Conservation (phyloP, 2,113 vertebrate genomes). For the Garra rufa region DNA sequence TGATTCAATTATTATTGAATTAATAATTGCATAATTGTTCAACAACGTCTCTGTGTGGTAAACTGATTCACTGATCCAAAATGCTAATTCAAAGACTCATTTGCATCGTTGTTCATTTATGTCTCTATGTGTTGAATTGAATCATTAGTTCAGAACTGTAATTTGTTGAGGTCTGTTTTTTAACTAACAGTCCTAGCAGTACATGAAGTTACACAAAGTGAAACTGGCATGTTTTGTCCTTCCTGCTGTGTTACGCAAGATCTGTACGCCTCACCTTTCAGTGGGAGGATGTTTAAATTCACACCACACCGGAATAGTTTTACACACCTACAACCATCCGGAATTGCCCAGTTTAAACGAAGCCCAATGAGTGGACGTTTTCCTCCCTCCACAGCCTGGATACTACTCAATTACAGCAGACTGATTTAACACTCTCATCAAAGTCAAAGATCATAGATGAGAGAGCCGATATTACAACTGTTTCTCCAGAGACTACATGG, state of each 20-base stretch:
- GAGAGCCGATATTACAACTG: background rate
- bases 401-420: background rate
- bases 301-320: conserved; percentile 12
- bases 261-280: conserved; percentile 30
- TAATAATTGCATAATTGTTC: too few relatives aligned
- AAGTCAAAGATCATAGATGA: background rate
- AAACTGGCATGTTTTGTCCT: conserved; percentile 15
- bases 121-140: too few relatives aligned
- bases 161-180: background rate
- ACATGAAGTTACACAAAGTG: background rate
- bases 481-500: background rate
- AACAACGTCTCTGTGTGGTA: too few relatives aligned
- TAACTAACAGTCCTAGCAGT: background rate
- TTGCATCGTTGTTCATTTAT: too few relatives aligned
- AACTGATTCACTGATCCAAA: too few relatives aligned
- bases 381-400: background rate
- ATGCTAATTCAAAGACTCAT: too few relatives aligned
- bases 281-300: conserved; percentile 30
- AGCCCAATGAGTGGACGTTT: background rate
- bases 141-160: too few relatives aligned
- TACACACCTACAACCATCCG: conserved; percentile 26
- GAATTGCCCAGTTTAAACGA: background rate
- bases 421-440: background rate
- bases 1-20: too few relatives aligned
- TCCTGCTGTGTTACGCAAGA: conserved; percentile 6